Evolutionary conservation across 2,797 vertebrate genomes (phyloP).

Genomic region (Syngnathus rostellatus): DNA sequence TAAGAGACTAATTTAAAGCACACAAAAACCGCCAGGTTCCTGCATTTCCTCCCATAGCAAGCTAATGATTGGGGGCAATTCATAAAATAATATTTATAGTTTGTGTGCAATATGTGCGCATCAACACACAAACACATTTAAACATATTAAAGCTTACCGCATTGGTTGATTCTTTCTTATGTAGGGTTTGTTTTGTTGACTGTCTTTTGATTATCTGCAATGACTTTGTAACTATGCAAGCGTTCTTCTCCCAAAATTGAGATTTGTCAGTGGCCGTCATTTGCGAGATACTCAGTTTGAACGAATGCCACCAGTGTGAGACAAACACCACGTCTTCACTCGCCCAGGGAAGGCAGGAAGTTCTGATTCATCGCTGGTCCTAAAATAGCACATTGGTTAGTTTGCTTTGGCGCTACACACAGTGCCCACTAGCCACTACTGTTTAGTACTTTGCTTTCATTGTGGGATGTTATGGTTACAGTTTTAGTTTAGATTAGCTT

Average conservation of each 20-base stretch:
- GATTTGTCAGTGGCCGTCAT: conserved; percentile 32
- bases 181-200: not conserved
- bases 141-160: not conserved
- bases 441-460: not conserved
- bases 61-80: conserved; percentile 10
- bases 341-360: conserved; percentile 25
- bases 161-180: conserved; percentile 1
- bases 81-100: conserved; percentile 17
- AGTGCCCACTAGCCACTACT: conserved; percentile 12
- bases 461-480: not conserved
- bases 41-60: not conserved
- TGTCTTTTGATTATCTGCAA: not conserved
- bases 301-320: conserved; percentile 42
- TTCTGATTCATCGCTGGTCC: conserved; percentile 31
- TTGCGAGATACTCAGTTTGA: conserved; percentile 38
- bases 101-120: conserved; percentile 25
- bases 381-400: conserved; percentile 18
- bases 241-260: conserved; percentile 24
- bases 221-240: conserved; percentile 13
- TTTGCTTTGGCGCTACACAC: conserved; percentile 13
- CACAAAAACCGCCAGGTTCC: not conserved
- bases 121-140: not conserved
- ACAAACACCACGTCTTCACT: conserved; percentile 11
- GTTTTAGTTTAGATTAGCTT: not conserved
- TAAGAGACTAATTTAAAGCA: not conserved